Evolutionary conservation across 2,113 vertebrate genomes (phyloP).

Genomic region (Microcebus ravelobensis): DNA sequence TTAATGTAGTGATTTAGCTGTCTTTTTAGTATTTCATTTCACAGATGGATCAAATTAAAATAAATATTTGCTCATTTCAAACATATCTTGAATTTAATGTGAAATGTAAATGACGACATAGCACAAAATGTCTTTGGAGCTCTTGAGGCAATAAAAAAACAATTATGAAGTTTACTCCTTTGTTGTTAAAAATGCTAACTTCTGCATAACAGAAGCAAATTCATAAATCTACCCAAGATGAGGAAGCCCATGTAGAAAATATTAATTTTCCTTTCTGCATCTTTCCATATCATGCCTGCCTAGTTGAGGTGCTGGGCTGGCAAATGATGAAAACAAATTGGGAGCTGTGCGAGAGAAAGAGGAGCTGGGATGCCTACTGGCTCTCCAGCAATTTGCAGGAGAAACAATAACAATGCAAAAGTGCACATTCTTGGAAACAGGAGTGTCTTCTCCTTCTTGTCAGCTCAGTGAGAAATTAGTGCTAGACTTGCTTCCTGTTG

Average conservation of each 20-base stretch:
- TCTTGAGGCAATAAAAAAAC: constrained; percentile 82
- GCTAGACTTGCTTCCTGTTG: not conserved
- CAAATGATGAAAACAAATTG: constrained; percentile 66
- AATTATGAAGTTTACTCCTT: constrained; percentile 71
- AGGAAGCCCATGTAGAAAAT: constrained; percentile 68
- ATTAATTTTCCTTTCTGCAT: constrained; percentile 49
- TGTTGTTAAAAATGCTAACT: constrained; percentile 82
- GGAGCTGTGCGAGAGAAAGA: constrained; percentile 10
- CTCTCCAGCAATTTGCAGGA: constrained; percentile 2
- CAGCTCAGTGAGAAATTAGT: not conserved
- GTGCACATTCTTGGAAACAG: not conserved
- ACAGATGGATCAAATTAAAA: constrained; percentile 87
- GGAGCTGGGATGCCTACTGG: not conserved
- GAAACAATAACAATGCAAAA: constrained; percentile 14
- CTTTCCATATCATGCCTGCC: not conserved
- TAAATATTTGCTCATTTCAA: constrained; percentile 83
- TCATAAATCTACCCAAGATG: constrained; percentile 80
- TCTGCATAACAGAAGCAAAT: constrained; percentile 79
- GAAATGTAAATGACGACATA: constrained; percentile 86
- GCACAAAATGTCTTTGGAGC: constrained; percentile 78
- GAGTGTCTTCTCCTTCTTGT: not conserved
- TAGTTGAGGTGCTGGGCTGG: not conserved
- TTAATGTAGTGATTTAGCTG: constrained; percentile 84
- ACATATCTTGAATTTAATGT: constrained; percentile 86
- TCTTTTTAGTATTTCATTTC: constrained; percentile 83